Evolutionary conservation across 2,797 vertebrate species (phyloP), one percentile per base, ranked within the genome.

Genomic region (Notoglanidium macrostoma): DNA sequence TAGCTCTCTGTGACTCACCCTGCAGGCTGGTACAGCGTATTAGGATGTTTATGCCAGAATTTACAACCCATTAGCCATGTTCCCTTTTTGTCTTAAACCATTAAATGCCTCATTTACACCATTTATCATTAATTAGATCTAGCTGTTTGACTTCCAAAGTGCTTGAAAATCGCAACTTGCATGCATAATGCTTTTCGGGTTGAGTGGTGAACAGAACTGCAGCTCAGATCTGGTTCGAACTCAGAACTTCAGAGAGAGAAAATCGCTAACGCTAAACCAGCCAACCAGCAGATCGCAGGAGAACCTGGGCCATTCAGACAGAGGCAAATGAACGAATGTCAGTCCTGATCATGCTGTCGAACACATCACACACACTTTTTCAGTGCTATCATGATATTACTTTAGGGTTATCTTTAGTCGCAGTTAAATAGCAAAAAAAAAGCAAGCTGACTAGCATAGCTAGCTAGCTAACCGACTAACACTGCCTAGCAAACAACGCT

Each of bases 101-200:
- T 82, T 76, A 78, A 44, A 84, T 54, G 63, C 65, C 44, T 72
- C 88, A 86, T 88, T 78, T 84, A 44, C 55, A 83, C 40, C 19
- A 23, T 83, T 89, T 84, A 86, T 29, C 63, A 83, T 86, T 83
- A 89, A 83, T 79, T 83, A 63, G 80, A 78, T 83, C 67, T 72
- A 72, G 63, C 72, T 61, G 87, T 83, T 83, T 59, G 40, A 57
- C 44, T 79, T 63, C n/a, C 17, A 68, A 82, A 76, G 77, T 76
- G 46, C 57, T 32, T 70, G 67, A 65, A 83, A 73, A 63, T 74
- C 68, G 15, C 29, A 46, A 40, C 26, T 54, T 57, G 80, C 23
- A 70, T 72, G n/a, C 23, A 59, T 49, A 70, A 32, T 29, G 74
- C 19, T 49, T 44, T 65, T 26, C 14, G 10, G 73, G 54, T n/a